Evolutionary conservation across 2,888 invertebrate species (phyloP).

Genomic region (Nomada flava): DNA sequence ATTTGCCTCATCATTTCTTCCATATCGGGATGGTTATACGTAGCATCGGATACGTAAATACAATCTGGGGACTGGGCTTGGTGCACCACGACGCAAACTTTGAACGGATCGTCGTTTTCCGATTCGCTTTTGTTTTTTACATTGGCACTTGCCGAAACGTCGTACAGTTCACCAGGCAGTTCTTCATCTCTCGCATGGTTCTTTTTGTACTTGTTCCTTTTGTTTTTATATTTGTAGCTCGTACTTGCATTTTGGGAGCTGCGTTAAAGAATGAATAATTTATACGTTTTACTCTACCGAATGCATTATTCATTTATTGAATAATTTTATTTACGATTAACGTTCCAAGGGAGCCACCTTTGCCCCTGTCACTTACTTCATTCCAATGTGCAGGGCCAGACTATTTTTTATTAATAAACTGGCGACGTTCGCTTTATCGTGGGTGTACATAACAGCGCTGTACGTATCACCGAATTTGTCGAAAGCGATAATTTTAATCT

Average conservation of each 20-base stretch:
- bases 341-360: neutral
- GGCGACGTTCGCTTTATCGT: slow-evolving; percentile 85
- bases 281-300: neutral
- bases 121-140: neutral
- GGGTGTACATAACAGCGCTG: slow-evolving; percentile 69
- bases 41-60: slow-evolving; percentile 86
- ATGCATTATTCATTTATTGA: no score
- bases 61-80: slow-evolving; percentile 86
- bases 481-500: slow-evolving; percentile 82
- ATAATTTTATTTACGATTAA: neutral
- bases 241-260: neutral
- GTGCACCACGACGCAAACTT: slow-evolving; percentile 85
- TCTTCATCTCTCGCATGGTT: neutral
- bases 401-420: slow-evolving; percentile 85
- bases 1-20: slow-evolving; percentile 85
- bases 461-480: slow-evolving; percentile 69
- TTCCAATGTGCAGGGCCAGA: slow-evolving; percentile 85
- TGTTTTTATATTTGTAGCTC: neutral
- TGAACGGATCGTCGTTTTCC: slow-evolving; percentile 81
- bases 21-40: slow-evolving; percentile 84
- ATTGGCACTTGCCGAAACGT: neutral
- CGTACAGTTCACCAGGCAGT: neutral
- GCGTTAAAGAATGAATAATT: neutral
- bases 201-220: neutral
- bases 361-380: slow-evolving; percentile 81